Conservation (phyloP, 2,797 vertebrate genomes). For the Coilia nasus region DNA sequence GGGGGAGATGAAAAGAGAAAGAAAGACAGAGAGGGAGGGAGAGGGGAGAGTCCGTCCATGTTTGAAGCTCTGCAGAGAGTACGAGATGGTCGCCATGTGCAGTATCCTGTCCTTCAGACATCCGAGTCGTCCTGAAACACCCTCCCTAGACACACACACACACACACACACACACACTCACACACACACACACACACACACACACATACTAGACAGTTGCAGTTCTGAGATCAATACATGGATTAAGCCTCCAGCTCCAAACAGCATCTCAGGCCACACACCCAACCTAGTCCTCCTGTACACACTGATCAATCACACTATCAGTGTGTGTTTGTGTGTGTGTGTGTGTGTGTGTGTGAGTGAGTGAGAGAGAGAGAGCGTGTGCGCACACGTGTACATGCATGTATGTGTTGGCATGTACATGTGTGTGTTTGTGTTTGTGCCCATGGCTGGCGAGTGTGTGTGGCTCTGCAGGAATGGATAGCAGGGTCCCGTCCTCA, state of each 20-base stretch:
- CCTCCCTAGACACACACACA: too few relatives aligned
- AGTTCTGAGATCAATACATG: constrained; percentile 4
- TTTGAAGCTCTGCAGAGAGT: too few relatives aligned
- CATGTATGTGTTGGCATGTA: background rate
- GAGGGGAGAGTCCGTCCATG: too few relatives aligned
- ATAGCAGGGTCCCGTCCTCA: background rate
- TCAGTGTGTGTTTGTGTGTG: background rate
- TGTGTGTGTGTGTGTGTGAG: constrained; percentile 12
- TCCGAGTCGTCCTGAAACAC: too few relatives aligned
- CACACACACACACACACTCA: background rate
- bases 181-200: constrained; percentile 16
- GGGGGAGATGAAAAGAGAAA: background rate
- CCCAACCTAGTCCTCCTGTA: background rate
- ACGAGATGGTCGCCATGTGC: too few relatives aligned
- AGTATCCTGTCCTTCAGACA: too few relatives aligned
- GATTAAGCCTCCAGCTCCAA: constrained; percentile 7
- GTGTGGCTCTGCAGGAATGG: background rate
- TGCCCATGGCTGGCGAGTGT: background rate
- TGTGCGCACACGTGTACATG: background rate
- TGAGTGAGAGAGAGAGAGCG: background rate
- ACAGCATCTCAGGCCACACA: background rate
- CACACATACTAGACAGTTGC: background rate
- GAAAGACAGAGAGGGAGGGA: background rate
- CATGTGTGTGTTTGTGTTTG: background rate
- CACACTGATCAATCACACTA: background rate